Percentiles rank a stretch among this genome's conserved stretches.
These are phyloP conservation scores for Eidolon helvum DNA, from an alignment of 2,113 vertebrate genomes.

Conservation along the genomic window DNA sequence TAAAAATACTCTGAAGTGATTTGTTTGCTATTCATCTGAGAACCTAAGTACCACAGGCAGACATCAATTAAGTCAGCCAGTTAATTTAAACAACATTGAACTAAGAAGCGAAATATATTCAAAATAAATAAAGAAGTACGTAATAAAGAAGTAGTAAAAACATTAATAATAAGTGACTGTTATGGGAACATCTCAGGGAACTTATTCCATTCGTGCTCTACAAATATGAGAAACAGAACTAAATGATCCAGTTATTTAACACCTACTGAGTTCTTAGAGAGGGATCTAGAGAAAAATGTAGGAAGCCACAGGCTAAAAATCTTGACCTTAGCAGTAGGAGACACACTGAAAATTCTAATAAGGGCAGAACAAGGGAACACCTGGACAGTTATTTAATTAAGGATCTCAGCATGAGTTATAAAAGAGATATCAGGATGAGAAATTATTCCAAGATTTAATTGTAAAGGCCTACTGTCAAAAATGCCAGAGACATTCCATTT, in stretches of 20 bases:
- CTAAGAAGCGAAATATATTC: slow-evolving; percentile 22
- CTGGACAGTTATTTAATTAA: slow-evolving; percentile 71
- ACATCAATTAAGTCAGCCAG: slow-evolving; percentile 49
- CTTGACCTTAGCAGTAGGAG: slow-evolving; percentile 53
- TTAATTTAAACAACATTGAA: slow-evolving; percentile 47
- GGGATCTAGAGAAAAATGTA: slow-evolving; percentile 44
- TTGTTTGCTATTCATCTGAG: slow-evolving; percentile 23
- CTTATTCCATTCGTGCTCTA: slow-evolving; percentile 7
- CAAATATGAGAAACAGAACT: slow-evolving; percentile 41
- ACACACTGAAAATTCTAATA: slow-evolving; percentile 61
- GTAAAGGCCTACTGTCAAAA: slow-evolving; percentile 46
- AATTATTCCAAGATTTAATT: slow-evolving; percentile 62
- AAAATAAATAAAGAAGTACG: background rate
- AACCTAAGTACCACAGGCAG: slow-evolving; percentile 27
- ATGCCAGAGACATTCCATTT: slow-evolving; percentile 19
- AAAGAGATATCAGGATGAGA: slow-evolving; percentile 57
- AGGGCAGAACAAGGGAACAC: slow-evolving; percentile 58
- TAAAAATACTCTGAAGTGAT: slow-evolving; percentile 36
- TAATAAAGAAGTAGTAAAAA: slow-evolving; percentile 31
- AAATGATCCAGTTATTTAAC: slow-evolving; percentile 46
- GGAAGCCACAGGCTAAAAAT: slow-evolving; percentile 61
- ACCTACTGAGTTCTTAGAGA: slow-evolving; percentile 49
- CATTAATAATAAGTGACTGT: slow-evolving; percentile 28
- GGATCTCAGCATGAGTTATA: slow-evolving; percentile 47
- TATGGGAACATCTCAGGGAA: background rate